Evolutionary conservation across 1,140 invertebrate species (phyloP), one percentile per base, ranked within the genome.

Genomic region (Drosophila prosaltans): DNA sequence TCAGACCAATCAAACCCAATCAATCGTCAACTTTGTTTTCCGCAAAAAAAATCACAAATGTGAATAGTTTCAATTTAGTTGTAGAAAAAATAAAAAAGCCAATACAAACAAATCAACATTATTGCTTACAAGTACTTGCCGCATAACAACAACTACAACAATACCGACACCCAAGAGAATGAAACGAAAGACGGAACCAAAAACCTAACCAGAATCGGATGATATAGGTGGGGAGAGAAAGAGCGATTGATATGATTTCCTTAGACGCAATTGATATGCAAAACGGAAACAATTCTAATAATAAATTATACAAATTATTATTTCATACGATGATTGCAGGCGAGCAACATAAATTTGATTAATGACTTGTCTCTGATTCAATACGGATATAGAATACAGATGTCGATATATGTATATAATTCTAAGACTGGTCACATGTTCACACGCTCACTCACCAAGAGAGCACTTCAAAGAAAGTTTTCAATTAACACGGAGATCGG

Each of bases 21-120:
- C 83, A 85, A 85, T 85, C 79, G 83, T 71, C 82, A 79, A 79
- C 72, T 76, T 86, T 76, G 68, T 85, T 75, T 88, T 85, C 83
- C 83, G 82, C 76, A 89, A 88, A 88, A 66, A 30, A 11, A 60
- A 51, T 51, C 21, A 51, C 45, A 51, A 57, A 39, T 63, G 66
- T 62, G 72, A 76, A 75, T 61, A 71, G 80, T 69, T 75, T 51
- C 4, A 26, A 51, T 51, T 51, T 51, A 51, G 45, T 51, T 51
- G 45, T 51, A 51, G 24, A 26, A 51, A 26, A 72, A 64, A 78
- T 7, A 36, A 36, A 36, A 36, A 36, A 36, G 4, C 28, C 28
- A 36, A 36, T 36, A 36, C 32, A 36, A 36, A 36, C 6, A 36
- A 78, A 77, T 74, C 70, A 79, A 70, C 79, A 67, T 80, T 80